A percentile compares a stretch with the other conserved stretches of the same genome.
Conservation (phyloP, 2,888 invertebrate species). For the Lasioglossum calceatum region DNA sequence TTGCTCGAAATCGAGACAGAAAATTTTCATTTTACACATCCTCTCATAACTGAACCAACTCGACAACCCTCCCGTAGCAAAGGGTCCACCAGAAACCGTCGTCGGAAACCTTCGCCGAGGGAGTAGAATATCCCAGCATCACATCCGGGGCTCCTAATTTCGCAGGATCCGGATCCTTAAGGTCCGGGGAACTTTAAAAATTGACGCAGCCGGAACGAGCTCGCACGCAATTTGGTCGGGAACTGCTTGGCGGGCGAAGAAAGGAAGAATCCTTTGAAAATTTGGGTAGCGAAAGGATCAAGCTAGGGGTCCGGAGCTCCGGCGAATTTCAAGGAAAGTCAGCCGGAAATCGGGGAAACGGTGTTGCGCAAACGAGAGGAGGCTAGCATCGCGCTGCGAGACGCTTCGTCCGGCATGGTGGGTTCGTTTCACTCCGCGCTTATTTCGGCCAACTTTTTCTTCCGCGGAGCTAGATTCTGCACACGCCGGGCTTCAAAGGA, state of each 20-base stretch:
- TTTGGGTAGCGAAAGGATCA: slow-evolving; percentile 18
- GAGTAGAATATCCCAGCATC: not conserved
- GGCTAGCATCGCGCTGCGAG: not conserved
- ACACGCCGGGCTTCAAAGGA: slow-evolving; percentile 59
- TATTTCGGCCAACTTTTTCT: slow-evolving; percentile 56
- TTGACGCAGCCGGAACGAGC: slow-evolving; percentile 22
- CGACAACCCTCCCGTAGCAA: not conserved
- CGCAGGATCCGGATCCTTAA: not conserved
- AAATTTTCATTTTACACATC: not conserved
- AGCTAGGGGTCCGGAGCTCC: not conserved
- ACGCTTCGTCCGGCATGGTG: not conserved
- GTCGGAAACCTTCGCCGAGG: not conserved
- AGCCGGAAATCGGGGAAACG: slow-evolving; percentile 52
- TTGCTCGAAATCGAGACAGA: not conserved
- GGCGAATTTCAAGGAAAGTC: slow-evolving; percentile 28
- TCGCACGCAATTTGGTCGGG: slow-evolving; percentile 3
- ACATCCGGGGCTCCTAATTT: not conserved
- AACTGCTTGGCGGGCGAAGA: slow-evolving; percentile 2
- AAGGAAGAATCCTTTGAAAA: slow-evolving; percentile 36
- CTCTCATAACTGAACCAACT: not conserved
- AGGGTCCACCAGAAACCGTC: not conserved
- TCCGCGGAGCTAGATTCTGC: not conserved
- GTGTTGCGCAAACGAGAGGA: slow-evolving; percentile 44
- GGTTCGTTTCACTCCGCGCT: not conserved
- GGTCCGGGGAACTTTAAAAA: slow-evolving; percentile 20